phyloP scores from a whole-genome alignment of 2,113 vertebrate genomes.

The Sphaerodactylus townsendi region DNA sequence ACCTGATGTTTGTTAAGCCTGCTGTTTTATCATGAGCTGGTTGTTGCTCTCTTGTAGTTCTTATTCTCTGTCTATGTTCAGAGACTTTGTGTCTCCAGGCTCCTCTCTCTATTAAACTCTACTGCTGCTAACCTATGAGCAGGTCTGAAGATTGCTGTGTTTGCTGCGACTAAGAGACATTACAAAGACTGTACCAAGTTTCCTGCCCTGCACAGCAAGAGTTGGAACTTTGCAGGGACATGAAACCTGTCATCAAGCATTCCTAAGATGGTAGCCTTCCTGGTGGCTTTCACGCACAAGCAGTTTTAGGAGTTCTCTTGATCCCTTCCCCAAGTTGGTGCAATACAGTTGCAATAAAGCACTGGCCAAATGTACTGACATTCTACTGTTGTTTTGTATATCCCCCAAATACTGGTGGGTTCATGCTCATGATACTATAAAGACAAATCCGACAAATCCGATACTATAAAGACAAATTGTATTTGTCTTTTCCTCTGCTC shows the following conservation, averaged over 20 bases:
- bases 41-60: too few species aligned
- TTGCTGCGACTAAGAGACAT: too few species aligned
- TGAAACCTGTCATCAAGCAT: neutral
- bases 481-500: neutral
- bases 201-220: neutral
- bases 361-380: neutral
- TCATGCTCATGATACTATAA: neutral
- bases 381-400: neutral
- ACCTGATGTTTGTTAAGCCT: too few species aligned
- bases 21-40: too few species aligned
- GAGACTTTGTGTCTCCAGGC: too few species aligned
- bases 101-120: too few species aligned
- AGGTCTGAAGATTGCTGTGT: too few species aligned
- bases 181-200: neutral
- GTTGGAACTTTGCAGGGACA: neutral
- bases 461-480: too few species aligned
- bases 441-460: neutral
- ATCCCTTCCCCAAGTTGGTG: neutral
- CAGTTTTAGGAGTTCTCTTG: neutral
- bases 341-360: neutral
- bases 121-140: too few species aligned
- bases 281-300: neutral
- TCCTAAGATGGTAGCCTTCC: neutral
- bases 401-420: neutral
- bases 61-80: too few species aligned